Evolutionary conservation across 2,113 vertebrate species (phyloP), one percentile per base, ranked within the genome.

Genomic region (Phrynosoma platyrhinos): DNA sequence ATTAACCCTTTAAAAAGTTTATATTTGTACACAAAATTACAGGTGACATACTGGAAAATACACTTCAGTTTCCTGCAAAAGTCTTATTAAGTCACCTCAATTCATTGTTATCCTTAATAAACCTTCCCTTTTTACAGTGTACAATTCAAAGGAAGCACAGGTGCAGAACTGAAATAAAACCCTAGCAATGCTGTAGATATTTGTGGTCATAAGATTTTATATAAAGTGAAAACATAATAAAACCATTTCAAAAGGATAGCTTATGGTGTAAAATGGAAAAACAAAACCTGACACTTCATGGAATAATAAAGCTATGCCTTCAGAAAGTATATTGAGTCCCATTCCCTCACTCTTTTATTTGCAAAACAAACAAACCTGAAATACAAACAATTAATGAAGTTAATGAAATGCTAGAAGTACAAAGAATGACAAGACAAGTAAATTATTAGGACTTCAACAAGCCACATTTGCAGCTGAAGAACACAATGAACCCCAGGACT

Each of bases 231-330:
- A 72, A 27, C 23, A 42, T 32, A 62, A 75, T 62, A 58, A 75
- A 84, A 76, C 23, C 9, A 52, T 81, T 81, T 74, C 86, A 87
- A 62, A 72, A 58, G n/a, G 16, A 74, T 10, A n/a, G 78, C 27
- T 66, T 72, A 58, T 36, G 16, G 36, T 58, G 5, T 42, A 87
- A 82, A 74, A 18, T 62, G 68, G 27, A 4, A 62, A 62, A 81
- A 32, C 78, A 40, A 72, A 79, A 32, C 36, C 7, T 27, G 27
- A 71, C 20, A 80, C 3, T 58, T 40, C 83, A 7, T 40, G 32
- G 6, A 23, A 27, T 4, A 62, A 36, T 75, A 75, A 84, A 82
- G 23, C 62, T 68, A 5, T 68, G 25, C 42, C 66, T 82, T 42
- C 23, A 68, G 47, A 66, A 62, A 25, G 52, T 27, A 68, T 68